phyloP scores from a whole-genome alignment of 2,113 vertebrate genomes.

The Apeltes quadracus region DNA sequence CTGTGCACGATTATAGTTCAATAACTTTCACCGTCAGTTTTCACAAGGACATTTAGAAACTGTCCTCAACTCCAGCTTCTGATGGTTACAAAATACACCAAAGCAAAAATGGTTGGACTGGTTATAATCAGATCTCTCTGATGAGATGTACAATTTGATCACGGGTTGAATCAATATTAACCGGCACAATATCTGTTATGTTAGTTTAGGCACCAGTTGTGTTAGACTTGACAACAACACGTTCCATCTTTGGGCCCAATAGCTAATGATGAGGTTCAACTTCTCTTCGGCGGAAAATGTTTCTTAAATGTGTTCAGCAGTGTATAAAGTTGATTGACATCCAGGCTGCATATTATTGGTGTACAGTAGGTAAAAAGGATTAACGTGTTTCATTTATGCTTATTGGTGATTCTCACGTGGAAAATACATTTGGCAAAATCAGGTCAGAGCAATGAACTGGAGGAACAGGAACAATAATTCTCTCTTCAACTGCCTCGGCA shows the following conservation, averaged over 20 bases:
- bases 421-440: not conserved
- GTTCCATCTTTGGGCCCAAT: not conserved
- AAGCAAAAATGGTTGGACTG: not conserved
- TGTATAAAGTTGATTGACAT: not conserved
- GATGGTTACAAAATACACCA: not conserved
- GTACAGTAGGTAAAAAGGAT: not conserved
- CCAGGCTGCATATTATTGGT: not conserved
- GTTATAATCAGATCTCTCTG: not conserved
- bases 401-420: not conserved
- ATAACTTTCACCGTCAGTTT: constrained; percentile 16
- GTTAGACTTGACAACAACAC: not conserved
- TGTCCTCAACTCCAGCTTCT: not conserved
- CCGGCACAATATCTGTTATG: not conserved
- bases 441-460: not conserved
- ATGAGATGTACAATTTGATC: not conserved
- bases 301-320: not conserved
- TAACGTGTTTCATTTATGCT: not conserved
- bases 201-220: not conserved
- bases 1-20: constrained; percentile 2
- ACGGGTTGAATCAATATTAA: not conserved
- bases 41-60: constrained; percentile 20
- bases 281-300: not conserved
- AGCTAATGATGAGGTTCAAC: not conserved
- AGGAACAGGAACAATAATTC: not conserved
- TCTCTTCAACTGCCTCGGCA: not conserved